phyloP scores from a whole-genome alignment of 2,888 invertebrate species.

The Chelonus formosanus region DNA sequence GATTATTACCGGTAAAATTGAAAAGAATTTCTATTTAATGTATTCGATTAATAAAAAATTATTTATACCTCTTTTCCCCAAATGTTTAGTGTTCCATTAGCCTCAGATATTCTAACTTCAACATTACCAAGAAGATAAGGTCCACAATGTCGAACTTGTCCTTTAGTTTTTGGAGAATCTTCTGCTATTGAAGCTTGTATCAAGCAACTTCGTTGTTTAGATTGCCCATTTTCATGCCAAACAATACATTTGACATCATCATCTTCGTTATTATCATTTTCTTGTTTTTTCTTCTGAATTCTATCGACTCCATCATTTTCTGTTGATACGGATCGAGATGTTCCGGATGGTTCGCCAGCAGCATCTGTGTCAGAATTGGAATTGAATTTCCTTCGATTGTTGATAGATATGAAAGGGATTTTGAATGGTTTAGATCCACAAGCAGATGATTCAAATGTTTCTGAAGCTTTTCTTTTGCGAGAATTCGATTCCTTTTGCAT shows the following conservation, averaged over 20 bases:
- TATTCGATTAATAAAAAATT: background rate
- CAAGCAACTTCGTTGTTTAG: constrained; percentile 56
- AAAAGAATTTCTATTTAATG: no score
- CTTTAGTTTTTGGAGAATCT: constrained; percentile 36
- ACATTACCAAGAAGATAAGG: constrained; percentile 60
- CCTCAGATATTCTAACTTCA: constrained; percentile 60
- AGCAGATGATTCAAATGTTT: constrained; percentile 43
- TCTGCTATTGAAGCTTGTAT: constrained; percentile 50
- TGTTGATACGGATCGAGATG: background rate
- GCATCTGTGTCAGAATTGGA: constrained; percentile 43
- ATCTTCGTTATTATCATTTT: constrained; percentile 40
- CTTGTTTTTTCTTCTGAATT: constrained; percentile 3
- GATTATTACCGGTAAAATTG: no score
- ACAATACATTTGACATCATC: constrained; percentile 58
- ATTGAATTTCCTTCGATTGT: constrained; percentile 39
- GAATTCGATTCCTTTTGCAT: constrained; percentile 14
- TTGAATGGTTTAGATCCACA: constrained; percentile 50
- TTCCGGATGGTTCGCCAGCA: constrained; percentile 21
- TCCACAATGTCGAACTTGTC: constrained; percentile 57
- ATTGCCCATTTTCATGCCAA: constrained; percentile 56
- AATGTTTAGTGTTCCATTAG: constrained; percentile 61
- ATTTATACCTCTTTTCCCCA: constrained; percentile 59
- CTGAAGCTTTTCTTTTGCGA: constrained; percentile 55
- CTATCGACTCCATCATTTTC: background rate
- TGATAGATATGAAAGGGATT: constrained; percentile 47